Evolutionary conservation across 2,888 invertebrate species (phyloP).

Genomic region (Diplazon laetatorius): DNA sequence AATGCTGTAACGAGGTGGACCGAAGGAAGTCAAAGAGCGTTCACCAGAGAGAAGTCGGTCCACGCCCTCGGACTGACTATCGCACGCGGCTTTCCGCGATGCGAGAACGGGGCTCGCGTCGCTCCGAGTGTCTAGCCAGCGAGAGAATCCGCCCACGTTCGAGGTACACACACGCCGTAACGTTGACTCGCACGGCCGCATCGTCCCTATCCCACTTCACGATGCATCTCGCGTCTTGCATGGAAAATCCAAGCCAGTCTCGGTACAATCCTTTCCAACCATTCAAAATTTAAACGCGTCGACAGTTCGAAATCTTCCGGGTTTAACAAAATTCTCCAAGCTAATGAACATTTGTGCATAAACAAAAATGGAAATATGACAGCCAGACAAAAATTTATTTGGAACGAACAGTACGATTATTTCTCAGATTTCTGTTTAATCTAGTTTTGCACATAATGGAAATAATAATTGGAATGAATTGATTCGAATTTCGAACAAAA

Average conservation of each 20-base stretch:
- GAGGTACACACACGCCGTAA: constrained; percentile 6
- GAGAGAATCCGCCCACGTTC: constrained; percentile 71
- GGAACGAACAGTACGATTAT: too few species aligned
- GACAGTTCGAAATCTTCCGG: too few species aligned
- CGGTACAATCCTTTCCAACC: too few species aligned
- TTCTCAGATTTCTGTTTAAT: too few species aligned
- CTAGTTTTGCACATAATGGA: too few species aligned
- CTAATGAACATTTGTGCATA: too few species aligned
- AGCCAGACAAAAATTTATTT: too few species aligned
- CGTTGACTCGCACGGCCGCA: constrained; percentile 32
- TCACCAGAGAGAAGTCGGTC: not conserved
- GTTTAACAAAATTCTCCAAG: too few species aligned
- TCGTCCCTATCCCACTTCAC: not conserved
- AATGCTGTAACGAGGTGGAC: not conserved
- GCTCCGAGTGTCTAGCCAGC: constrained; percentile 68
- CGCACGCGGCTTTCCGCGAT: constrained; percentile 62
- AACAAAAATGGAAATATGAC: too few species aligned
- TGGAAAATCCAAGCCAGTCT: not conserved
- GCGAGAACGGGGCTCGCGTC: constrained; percentile 22
- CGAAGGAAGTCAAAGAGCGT: constrained; percentile 4
- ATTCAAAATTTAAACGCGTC: too few species aligned
- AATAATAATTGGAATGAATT: too few species aligned
- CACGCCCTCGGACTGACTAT: constrained; percentile 33
- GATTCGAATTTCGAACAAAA: too few species aligned
- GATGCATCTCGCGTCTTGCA: not conserved